Evolutionary conservation across 1,140 invertebrate genomes (phyloP).

Genomic region (Bathynomus jamesi): DNA sequence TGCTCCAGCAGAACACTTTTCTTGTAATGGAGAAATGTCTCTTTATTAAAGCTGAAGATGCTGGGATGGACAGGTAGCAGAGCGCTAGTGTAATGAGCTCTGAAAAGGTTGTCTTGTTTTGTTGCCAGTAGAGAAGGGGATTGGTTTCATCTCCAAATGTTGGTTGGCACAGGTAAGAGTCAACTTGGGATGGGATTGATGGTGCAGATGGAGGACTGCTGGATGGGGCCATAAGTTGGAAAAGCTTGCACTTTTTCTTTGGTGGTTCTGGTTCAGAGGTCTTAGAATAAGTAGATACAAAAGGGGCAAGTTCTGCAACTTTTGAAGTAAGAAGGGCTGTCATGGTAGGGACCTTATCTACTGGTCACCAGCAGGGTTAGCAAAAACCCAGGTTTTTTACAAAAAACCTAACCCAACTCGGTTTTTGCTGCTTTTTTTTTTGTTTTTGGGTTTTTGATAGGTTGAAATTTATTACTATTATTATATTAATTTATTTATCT

Average conservation of each 20-base stretch:
- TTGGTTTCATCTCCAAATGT: background rate
- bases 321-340: background rate
- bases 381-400: too few species aligned
- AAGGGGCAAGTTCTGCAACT: too few species aligned
- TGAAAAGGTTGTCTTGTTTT: background rate
- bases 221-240: background rate
- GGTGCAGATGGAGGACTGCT: background rate
- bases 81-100: background rate
- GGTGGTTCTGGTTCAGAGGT: too few species aligned
- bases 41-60: background rate
- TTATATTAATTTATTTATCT: too few species aligned
- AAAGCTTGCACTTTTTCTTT: too few species aligned
- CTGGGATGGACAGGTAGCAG: background rate
- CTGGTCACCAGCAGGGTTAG: background rate
- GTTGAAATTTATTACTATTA: too few species aligned
- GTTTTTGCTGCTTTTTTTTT: too few species aligned
- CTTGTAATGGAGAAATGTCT: background rate
- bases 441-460: too few species aligned
- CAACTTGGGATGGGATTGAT: too few species aligned
- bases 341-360: background rate
- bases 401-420: too few species aligned
- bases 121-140: slow-evolving; percentile 3
- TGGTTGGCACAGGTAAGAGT: background rate
- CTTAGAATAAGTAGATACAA: too few species aligned
- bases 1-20: background rate